phyloP scores from a whole-genome alignment of 2,888 invertebrate genomes.

The Trileptium ribeirensis region DNA sequence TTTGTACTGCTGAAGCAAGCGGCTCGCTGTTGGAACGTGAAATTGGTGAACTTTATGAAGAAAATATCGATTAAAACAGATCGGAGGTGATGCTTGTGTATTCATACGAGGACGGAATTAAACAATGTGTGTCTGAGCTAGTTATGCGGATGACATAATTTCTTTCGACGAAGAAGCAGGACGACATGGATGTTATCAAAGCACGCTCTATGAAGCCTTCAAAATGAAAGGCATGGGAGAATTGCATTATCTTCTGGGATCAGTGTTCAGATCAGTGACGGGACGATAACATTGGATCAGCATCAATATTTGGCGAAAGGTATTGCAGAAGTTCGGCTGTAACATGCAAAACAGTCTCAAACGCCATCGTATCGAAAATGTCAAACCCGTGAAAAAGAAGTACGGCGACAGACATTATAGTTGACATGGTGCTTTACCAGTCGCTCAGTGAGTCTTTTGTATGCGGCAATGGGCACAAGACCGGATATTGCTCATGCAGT shows the following conservation, averaged over 20 bases:
- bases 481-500: constrained; percentile 4
- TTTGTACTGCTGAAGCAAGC: constrained; percentile 36
- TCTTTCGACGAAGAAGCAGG: not conserved
- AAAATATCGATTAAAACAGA: too few species aligned
- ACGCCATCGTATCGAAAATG: too few species aligned
- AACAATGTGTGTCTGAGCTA: not conserved
- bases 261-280: not conserved
- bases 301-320: constrained; percentile 21
- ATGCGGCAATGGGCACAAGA: not conserved
- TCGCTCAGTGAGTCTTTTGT: constrained; percentile 25
- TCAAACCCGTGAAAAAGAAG: too few species aligned
- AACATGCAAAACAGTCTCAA: too few species aligned
- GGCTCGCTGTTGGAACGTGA: constrained; percentile 35
- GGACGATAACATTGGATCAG: not conserved
- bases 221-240: not conserved
- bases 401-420: too few species aligned
- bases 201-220: not conserved
- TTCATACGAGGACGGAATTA: too few species aligned
- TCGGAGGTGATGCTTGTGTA: not conserved
- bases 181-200: not conserved
- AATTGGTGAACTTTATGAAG: too few species aligned
- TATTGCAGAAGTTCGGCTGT: too few species aligned
- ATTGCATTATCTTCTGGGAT: not conserved
- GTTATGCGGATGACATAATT: not conserved
- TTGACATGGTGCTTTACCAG: too few species aligned